These are phyloP conservation scores for Caenorhabditis plicata DNA, from an alignment of 2,888 invertebrate genomes.

Conservation along the genomic window DNA sequence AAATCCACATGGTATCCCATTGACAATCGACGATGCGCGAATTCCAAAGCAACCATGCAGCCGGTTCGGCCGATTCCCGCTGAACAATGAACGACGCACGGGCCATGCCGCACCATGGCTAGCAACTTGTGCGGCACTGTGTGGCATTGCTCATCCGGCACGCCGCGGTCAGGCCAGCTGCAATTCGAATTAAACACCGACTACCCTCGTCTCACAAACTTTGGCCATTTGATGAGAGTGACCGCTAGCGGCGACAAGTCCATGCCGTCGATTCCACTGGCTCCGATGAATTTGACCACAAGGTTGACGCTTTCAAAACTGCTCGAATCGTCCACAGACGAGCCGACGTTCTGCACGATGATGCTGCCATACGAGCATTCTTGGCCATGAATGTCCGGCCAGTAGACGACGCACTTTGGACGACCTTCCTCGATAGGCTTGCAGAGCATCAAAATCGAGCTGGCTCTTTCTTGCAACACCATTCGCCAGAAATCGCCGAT, in stretches of 20 bases:
- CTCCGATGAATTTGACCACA: constrained; percentile 13
- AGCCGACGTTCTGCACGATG: constrained; percentile 30
- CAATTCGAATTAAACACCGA: constrained; percentile 1
- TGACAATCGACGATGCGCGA: constrained; percentile 33
- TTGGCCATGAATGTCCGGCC: constrained; percentile 39
- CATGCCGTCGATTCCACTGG: too few species aligned
- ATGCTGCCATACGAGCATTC: constrained; percentile 21
- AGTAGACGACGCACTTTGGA: constrained; percentile 43
- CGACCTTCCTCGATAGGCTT: constrained; percentile 47
- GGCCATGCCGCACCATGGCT: constrained; percentile 31
- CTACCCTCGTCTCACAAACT: too few species aligned
- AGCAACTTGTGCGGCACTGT: constrained; percentile 35
- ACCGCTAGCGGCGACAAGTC: constrained; percentile 27
- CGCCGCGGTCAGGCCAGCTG: constrained; percentile 50
- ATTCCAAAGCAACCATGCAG: constrained; percentile 43
- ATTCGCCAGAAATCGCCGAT: constrained; percentile 94
- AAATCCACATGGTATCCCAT: constrained; percentile 34
- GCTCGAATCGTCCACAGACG: constrained; percentile 31
- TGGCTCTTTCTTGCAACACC: constrained; percentile 85
- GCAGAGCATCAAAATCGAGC: constrained; percentile 45
- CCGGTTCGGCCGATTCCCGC: constrained; percentile 52
- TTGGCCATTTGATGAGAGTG: constrained; percentile 41
- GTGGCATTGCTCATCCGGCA: constrained; percentile 42
- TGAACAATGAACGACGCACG: constrained; percentile 46
- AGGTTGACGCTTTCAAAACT: constrained; percentile 21